These are phyloP conservation scores for Mechanitis mazaeus DNA, from an alignment of 2,888 invertebrate genomes.

Conservation along the genomic window DNA sequence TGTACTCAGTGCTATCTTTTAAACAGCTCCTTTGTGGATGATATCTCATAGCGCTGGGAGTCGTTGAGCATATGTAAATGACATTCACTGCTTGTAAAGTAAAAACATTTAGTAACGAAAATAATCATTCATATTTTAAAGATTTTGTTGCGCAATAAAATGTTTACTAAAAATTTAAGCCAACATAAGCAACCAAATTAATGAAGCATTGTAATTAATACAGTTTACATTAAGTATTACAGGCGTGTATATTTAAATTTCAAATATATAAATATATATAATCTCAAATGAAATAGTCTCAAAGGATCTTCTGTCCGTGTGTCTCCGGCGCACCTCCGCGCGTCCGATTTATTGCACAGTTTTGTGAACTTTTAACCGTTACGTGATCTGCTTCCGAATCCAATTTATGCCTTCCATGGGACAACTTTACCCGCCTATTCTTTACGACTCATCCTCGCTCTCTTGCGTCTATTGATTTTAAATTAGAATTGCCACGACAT, in stretches of 20 bases:
- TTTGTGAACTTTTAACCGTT: slow-evolving; percentile 77
- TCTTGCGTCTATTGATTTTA: slow-evolving; percentile 25
- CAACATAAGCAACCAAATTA: no score
- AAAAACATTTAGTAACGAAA: no score
- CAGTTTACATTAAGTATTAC: no score
- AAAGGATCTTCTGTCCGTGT: slow-evolving; percentile 38
- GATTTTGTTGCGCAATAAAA: no score
- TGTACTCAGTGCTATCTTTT: slow-evolving; percentile 47
- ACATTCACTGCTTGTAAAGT: no score
- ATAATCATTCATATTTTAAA: no score
- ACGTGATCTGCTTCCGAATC: slow-evolving; percentile 76
- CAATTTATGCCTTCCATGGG: slow-evolving; percentile 74
- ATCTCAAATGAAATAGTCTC: slow-evolving; percentile 17
- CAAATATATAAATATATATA: neutral
- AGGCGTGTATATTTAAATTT: no score
- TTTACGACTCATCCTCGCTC: slow-evolving; percentile 63
- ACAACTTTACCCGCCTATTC: slow-evolving; percentile 69
- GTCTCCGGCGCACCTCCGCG: slow-evolving; percentile 75
- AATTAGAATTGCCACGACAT: slow-evolving; percentile 17
- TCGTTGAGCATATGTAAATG: slow-evolving; percentile 33
- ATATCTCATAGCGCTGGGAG: slow-evolving; percentile 39
- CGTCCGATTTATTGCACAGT: slow-evolving; percentile 76
- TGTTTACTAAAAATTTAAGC: no score
- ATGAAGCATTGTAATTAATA: no score
- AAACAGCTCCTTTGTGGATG: slow-evolving; percentile 50